Evolutionary conservation across 2,797 vertebrate genomes (phyloP), one percentile per base, ranked within the genome.

Genomic region (Zenarchopterus dispar): DNA sequence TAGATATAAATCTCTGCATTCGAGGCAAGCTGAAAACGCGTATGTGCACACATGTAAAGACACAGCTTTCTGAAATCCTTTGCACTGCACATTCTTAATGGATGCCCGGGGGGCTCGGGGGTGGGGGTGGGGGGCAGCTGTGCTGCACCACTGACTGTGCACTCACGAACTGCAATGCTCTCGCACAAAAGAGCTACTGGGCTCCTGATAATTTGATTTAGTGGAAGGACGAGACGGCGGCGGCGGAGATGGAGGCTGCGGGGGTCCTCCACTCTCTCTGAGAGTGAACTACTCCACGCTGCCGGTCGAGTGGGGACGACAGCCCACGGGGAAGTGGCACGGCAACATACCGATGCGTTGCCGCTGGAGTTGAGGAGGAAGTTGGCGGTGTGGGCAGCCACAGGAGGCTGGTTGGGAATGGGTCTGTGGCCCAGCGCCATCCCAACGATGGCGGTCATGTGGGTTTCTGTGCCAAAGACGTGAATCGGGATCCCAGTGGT

Each of bases 371-470:
- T 99, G 67, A 99, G 95, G 18, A 99, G 94, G 86, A 99, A 99
- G 90, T 99, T 99, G 78, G 97, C 97, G 0, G 97, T 99, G 91
- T 99, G 97, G 43, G 95, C 96, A 0, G 96, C 97, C 0, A 93
- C 92, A 0, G 97, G 97, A 0, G 97, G 97, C 80, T 97, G 94
- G 85, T 96, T 96, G 71, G 97, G 96, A 86, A 99, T 97, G 2
- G 97, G 95, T 6, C 95, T 91, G 65, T 96, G 95, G 59, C 97
- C 97, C 1, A 99, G 91, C 0, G 97, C 97, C 97, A 99, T 99
- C 75, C 97, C 97, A 36, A 99, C 97, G 2, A 99, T 99, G 1
- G 97, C 97, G 0, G 97, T 99, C 97, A 99, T 99, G 89, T 99
- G 97, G 0, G 97, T 99, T 84, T 99, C 97, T 0, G 97, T 99